Evolutionary conservation across 1,140 invertebrate species (phyloP).

Genomic region (Drosophila ogumai): DNA sequence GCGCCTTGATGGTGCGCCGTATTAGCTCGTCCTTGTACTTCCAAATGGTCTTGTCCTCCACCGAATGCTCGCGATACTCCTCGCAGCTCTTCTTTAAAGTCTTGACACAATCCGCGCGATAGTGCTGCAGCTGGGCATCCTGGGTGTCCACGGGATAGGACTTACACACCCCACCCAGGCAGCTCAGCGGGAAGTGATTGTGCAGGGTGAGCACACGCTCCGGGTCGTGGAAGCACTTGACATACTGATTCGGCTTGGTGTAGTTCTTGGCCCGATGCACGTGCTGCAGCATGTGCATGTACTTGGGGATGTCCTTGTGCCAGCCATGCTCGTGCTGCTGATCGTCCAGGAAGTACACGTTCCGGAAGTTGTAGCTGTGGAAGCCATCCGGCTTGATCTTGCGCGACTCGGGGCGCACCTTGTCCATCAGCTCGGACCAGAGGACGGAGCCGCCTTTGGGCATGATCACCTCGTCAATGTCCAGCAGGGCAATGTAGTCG

Average conservation of each 20-base stretch:
- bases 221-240: constrained; percentile 97
- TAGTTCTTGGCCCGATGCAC: constrained; percentile 96
- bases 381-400: constrained; percentile 90
- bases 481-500: constrained; percentile 95
- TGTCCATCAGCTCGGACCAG: constrained; percentile 93
- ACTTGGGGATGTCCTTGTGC: constrained; percentile 93
- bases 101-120: constrained; percentile 95
- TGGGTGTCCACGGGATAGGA: constrained; percentile 93
- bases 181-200: constrained; percentile 96
- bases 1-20: constrained; percentile 88
- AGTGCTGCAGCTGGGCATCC: constrained; percentile 96
- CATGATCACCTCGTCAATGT: constrained; percentile 98
- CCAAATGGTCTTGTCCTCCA: constrained; percentile 95
- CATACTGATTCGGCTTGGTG: constrained; percentile 96
- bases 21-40: constrained; percentile 92
- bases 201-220: constrained; percentile 94
- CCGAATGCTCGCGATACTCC: constrained; percentile 92
- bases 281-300: constrained; percentile 97
- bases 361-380: constrained; percentile 94
- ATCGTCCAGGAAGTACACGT: constrained; percentile 97
- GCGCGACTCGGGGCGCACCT: constrained; percentile 89
- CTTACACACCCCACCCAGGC: constrained; percentile 93
- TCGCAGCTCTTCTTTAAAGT: constrained; percentile 94
- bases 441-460: constrained; percentile 90
- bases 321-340: constrained; percentile 93